Conservation (phyloP, 2,888 invertebrate genomes). For the Mimumesa dahlbomi region DNA sequence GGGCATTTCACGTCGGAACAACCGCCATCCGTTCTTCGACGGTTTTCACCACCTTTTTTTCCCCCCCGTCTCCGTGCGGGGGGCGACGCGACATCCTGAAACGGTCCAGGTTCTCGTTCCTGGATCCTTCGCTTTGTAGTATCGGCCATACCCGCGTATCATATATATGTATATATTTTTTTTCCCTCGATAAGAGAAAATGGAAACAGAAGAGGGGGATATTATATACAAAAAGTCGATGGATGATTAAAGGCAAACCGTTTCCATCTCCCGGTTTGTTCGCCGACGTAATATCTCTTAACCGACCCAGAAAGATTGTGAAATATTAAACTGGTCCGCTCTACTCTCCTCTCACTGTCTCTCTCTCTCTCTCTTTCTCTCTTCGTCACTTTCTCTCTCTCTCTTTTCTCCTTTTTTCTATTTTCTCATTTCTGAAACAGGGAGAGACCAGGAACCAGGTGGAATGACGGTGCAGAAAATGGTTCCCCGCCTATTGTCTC, state of each 20-base stretch:
- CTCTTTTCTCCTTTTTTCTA: too few relatives aligned
- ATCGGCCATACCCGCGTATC: too few relatives aligned
- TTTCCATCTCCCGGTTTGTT: background rate
- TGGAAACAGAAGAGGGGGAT: too few relatives aligned
- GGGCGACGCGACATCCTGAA: too few relatives aligned
- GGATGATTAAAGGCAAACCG: conserved; percentile 1
- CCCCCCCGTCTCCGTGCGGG: too few relatives aligned
- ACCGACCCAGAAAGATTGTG: conserved; percentile 24
- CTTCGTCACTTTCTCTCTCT: too few relatives aligned
- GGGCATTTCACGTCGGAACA: conserved; percentile 34
- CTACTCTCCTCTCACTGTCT: too few relatives aligned
- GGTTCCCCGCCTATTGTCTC: conserved; percentile 17
- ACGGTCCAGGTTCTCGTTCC: too few relatives aligned
- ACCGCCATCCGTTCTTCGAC: conserved; percentile 1
- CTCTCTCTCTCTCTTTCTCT: too few relatives aligned
- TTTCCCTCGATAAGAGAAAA: too few relatives aligned
- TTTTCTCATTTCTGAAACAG: background rate
- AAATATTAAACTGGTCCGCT: conserved; percentile 17
- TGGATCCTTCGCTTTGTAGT: too few relatives aligned
- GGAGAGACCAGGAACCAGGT: background rate
- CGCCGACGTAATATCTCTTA: background rate
- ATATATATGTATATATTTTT: too few relatives aligned
- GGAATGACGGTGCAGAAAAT: conserved; percentile 26
- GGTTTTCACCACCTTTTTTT: background rate
- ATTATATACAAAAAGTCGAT: background rate